Base-by-base conservation (phyloP, 2,113 vertebrate species). In the Phylloscopus whistleri region DNA sequence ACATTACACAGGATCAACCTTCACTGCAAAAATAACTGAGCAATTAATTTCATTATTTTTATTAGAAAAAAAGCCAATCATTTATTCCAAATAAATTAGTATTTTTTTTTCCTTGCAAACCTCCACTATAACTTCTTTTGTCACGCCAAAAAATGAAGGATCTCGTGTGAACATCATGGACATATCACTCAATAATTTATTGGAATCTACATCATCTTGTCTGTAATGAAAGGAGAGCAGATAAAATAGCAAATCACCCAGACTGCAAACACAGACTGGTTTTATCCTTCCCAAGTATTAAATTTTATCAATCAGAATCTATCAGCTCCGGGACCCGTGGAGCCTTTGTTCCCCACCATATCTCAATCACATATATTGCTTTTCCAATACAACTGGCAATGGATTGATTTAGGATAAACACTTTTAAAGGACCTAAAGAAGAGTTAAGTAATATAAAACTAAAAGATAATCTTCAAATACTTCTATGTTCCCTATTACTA, bases 231-330 rank as follows among this genome's bases (percentile, higher is more conserved):
- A 90, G 41, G 8, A 48, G 33, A 73, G 39, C 18, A 78, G 93
- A 94, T 87, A 97, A 95, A 97, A 56, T 73, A 69, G 41, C 66
- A 94, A 74, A 83, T 94, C 48, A 81, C 53, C 77, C 39, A 82
- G 48, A 44, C 89, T 78, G 41, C 82, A 92, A 94, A 86, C 81
- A 89, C 17, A 91, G 53, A 21, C 70, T 84, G 46, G 35, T 35
- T 93, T 95, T 93, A 66, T 81, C 82, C 78, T 73, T 96, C 93
- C 92, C 89, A 96, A 96, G 95, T 97, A 98, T 94, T 96, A 97
- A 84, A 94, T 93, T 94, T 97, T 96, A 96, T 97, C 96, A 87
- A 84, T 96, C 92, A 96, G 88, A 91, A 92, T 92, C 95, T 93
- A 89, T 75, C 74, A 94, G 92, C 88, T 93, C 60, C 37, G 16